A percentile compares a stretch with the other conserved stretches of the same genome.
phyloP scores from a whole-genome alignment of 2,888 invertebrate genomes.

The Athetis lepigone region DNA sequence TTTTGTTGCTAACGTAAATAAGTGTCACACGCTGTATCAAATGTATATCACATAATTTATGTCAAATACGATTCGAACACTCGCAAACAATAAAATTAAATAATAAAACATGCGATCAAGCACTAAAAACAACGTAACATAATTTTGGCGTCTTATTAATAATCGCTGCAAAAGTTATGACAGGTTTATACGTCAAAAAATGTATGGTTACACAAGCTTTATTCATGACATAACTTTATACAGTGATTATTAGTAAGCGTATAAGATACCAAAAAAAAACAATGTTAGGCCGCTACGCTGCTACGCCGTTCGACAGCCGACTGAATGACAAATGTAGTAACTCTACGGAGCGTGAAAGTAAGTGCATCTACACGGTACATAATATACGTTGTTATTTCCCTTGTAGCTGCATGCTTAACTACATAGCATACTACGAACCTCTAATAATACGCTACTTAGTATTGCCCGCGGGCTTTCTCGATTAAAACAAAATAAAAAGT shows the following conservation, averaged over 20 bases:
- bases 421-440: slow-evolving; percentile 8
- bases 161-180: too few relatives aligned
- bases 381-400: slow-evolving; percentile 4
- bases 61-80: too few relatives aligned
- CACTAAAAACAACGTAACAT: too few relatives aligned
- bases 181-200: too few relatives aligned
- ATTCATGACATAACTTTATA: too few relatives aligned
- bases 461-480: slow-evolving; percentile 22
- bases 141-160: too few relatives aligned
- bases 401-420: neutral
- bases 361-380: slow-evolving; percentile 15
- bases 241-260: too few relatives aligned
- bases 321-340: slow-evolving; percentile 25
- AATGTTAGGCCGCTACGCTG: slow-evolving; percentile 23
- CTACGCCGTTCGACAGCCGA: slow-evolving; percentile 29
- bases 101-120: neutral
- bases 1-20: too few relatives aligned
- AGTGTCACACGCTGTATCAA: too few relatives aligned
- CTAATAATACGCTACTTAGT: slow-evolving; percentile 20
- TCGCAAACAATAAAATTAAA: too few relatives aligned
- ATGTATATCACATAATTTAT: too few relatives aligned
- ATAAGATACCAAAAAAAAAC: neutral
- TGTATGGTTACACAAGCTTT: too few relatives aligned
- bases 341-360: slow-evolving; percentile 28
- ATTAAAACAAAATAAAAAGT: slow-evolving; percentile 37